phyloP scores from a whole-genome alignment of 2,113 vertebrate species.

The Bujurquina vittata region DNA sequence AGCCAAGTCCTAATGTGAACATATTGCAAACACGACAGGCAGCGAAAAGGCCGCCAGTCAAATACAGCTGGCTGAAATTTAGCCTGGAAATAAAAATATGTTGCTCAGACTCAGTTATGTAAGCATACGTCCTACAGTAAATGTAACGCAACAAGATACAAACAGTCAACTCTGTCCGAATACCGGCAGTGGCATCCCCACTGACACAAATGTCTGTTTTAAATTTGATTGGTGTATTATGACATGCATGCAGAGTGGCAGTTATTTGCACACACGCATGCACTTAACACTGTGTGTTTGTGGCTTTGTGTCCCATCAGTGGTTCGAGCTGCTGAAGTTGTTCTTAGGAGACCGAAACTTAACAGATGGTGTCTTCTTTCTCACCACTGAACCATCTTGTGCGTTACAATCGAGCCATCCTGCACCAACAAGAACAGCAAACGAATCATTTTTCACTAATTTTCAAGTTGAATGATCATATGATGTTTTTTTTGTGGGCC shows the following conservation, averaged over 20 bases:
- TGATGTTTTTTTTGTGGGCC: no score
- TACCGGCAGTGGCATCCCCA: no score
- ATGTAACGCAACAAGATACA: not conserved
- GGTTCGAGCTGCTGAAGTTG: constrained; percentile 16
- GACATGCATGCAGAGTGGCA: not conserved
- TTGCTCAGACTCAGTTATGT: not conserved
- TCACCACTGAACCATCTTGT: no score
- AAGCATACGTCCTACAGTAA: not conserved
- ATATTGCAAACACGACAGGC: constrained; percentile 31
- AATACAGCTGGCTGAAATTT: constrained; percentile 33
- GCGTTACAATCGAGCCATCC: no score
- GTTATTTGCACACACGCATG: not conserved
- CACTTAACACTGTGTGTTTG: not conserved
- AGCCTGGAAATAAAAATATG: not conserved
- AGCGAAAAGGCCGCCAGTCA: constrained; percentile 41
- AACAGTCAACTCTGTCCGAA: not conserved
- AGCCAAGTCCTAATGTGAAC: constrained; percentile 32
- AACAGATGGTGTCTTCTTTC: constrained; percentile 21
- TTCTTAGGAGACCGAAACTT: no score
- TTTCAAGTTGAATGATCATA: no score
- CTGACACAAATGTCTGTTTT: not conserved
- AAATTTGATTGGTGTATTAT: not conserved
- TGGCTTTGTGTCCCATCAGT: not conserved
- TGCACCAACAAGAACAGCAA: no score
- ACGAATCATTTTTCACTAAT: no score